These are phyloP conservation scores for Rhinatrema bivittatum DNA, from an alignment of 2,797 vertebrate genomes.

Conservation along the genomic window DNA sequence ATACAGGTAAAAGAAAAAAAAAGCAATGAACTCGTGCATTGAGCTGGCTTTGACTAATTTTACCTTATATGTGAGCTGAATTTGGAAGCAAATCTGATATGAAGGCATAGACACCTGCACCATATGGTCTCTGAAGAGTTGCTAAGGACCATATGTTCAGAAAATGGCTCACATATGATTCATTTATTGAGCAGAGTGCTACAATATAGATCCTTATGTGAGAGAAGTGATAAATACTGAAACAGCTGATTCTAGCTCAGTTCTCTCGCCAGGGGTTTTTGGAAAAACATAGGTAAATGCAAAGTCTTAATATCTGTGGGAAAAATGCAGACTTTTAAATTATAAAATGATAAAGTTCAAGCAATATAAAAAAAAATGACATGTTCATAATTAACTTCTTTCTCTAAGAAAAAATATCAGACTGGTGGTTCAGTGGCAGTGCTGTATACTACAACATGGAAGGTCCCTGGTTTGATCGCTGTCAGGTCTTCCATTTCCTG, in stretches of 20 bases:
- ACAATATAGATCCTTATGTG: not conserved
- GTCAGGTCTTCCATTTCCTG: too few relatives aligned
- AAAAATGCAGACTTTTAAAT: not conserved
- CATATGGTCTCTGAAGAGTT: slow-evolving; percentile 27
- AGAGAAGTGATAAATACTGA: not conserved
- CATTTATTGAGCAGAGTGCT: too few relatives aligned
- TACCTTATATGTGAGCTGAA: slow-evolving; percentile 19
- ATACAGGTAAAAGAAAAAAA: too few relatives aligned
- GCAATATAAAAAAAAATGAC: not conserved
- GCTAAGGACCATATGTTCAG: slow-evolving; percentile 14
- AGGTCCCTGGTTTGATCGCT: too few relatives aligned
- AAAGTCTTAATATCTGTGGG: not conserved
- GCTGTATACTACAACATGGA: too few relatives aligned
- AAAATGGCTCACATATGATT: slow-evolving; percentile 22
- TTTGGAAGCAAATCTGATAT: slow-evolving; percentile 22
- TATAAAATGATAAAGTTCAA: too few relatives aligned
- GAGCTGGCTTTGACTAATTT: slow-evolving; percentile 32
- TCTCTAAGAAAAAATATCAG: too few relatives aligned
- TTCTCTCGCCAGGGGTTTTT: too few relatives aligned
- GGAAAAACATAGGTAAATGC: not conserved
- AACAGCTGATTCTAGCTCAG: not conserved
- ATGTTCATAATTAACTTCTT: too few relatives aligned
- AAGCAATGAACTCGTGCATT: slow-evolving; percentile 1
- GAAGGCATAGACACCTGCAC: slow-evolving; percentile 23
- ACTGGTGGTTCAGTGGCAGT: too few relatives aligned